Evolutionary conservation across 2,888 invertebrate genomes (phyloP).

Genomic region (Calliopum simillimum): DNA sequence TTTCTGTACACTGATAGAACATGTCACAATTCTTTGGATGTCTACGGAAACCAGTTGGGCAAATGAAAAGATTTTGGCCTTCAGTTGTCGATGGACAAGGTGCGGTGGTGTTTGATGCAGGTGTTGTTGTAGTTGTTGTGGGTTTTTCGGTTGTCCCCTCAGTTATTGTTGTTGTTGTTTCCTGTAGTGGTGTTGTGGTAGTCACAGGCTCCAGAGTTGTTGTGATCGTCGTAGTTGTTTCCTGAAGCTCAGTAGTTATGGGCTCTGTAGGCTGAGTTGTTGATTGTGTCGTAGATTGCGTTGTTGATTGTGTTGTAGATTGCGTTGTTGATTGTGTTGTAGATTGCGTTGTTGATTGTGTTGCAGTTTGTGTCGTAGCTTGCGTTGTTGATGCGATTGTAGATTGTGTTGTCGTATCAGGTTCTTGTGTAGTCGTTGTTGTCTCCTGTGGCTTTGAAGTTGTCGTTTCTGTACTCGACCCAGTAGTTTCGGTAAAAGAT

Average conservation of each 20-base stretch:
- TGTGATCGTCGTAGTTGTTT: constrained; percentile 14
- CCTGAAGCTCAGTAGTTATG: constrained; percentile 20
- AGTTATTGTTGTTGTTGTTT: constrained; percentile 37
- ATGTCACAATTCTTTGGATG: constrained; percentile 86
- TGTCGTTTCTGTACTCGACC: constrained; percentile 42
- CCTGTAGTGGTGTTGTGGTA: constrained; percentile 20
- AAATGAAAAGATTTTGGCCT: constrained; percentile 79
- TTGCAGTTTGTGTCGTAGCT: constrained; percentile 30
- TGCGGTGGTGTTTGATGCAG: constrained; percentile 44
- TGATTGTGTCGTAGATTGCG: constrained; percentile 30
- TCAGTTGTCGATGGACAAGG: constrained; percentile 65
- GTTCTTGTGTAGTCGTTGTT: neutral
- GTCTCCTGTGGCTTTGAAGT: constrained; percentile 38
- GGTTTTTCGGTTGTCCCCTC: constrained; percentile 40
- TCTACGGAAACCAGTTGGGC: constrained; percentile 84
- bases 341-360: constrained; percentile 30
- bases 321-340: neutral
- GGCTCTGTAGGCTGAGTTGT: constrained; percentile 24
- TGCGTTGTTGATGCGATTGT: constrained; percentile 29
- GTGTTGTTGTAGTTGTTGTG: constrained; percentile 38
- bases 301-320: constrained; percentile 23
- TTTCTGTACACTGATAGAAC: constrained; percentile 85
- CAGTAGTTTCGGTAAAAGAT: constrained; percentile 10
- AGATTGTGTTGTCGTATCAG: constrained; percentile 34
- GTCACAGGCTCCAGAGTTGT: neutral